Conservation (phyloP, 2,113 vertebrate genomes). For the Mionectes macconnelli region DNA sequence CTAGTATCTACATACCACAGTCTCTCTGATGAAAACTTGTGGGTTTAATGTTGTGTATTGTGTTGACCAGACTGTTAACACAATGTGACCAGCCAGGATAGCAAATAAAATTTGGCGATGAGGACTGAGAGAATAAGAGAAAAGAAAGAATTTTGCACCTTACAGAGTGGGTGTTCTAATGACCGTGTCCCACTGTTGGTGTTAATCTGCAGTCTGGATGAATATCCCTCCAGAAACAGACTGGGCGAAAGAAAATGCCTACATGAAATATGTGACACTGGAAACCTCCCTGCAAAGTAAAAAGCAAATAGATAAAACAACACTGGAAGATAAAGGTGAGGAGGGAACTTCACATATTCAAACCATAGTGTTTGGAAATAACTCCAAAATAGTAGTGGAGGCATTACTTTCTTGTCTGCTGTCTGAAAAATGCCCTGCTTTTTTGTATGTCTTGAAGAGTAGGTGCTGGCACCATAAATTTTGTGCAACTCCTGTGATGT, state of each 20-base stretch:
- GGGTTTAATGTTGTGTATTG: background rate
- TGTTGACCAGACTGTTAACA: background rate
- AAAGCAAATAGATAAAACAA: background rate
- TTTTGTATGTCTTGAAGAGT: background rate
- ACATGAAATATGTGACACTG: background rate
- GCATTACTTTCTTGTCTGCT: background rate
- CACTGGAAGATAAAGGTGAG: background rate
- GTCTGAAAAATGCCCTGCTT: background rate
- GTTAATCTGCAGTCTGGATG: background rate
- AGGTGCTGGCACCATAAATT: background rate
- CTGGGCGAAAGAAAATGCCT: background rate
- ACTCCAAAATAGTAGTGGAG: background rate
- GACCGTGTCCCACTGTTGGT: background rate
- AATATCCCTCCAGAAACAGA: background rate
- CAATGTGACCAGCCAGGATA: background rate
- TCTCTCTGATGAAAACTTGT: background rate
- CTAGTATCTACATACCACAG: background rate
- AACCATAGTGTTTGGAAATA: background rate
- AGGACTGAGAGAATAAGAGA: background rate
- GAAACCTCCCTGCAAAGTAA: background rate
- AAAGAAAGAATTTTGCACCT: background rate
- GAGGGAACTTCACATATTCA: background rate
- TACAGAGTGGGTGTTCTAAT: background rate
- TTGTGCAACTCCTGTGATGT: background rate
- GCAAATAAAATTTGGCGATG: background rate